Conservation (phyloP, 2,113 vertebrate genomes). For the Platysternon megacephalum region DNA sequence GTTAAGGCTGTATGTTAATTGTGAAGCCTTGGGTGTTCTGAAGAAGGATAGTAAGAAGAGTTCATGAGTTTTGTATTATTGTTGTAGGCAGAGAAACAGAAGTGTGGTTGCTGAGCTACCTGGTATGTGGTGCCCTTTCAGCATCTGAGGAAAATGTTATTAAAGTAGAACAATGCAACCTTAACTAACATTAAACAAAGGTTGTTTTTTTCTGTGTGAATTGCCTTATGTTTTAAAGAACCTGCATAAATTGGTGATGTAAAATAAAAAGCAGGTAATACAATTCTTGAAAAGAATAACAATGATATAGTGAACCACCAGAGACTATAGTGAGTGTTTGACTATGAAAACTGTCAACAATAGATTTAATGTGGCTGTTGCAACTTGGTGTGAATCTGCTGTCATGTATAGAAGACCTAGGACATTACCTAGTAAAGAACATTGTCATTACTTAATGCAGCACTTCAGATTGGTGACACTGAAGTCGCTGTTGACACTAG, state of each 20-base stretch:
- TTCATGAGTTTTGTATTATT: neutral
- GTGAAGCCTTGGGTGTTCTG: neutral
- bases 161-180: neutral
- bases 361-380: neutral
- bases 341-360: neutral
- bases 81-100: neutral
- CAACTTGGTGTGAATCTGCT: neutral
- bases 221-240: neutral
- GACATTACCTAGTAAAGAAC: neutral
- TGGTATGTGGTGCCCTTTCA: neutral
- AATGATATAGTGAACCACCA: fast-evolving
- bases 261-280: fast-evolving
- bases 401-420: neutral
- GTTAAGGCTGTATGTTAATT: too few relatives aligned
- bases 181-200: neutral
- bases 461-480: neutral
- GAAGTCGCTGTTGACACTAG: neutral
- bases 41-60: neutral
- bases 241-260: neutral
- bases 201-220: neutral
- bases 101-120: neutral
- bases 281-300: neutral
- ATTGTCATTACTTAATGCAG: neutral
- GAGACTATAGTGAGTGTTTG: neutral
- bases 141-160: neutral